Base-by-base conservation (phyloP, 1,140 invertebrate genomes). In the Zaprionus africanus region DNA sequence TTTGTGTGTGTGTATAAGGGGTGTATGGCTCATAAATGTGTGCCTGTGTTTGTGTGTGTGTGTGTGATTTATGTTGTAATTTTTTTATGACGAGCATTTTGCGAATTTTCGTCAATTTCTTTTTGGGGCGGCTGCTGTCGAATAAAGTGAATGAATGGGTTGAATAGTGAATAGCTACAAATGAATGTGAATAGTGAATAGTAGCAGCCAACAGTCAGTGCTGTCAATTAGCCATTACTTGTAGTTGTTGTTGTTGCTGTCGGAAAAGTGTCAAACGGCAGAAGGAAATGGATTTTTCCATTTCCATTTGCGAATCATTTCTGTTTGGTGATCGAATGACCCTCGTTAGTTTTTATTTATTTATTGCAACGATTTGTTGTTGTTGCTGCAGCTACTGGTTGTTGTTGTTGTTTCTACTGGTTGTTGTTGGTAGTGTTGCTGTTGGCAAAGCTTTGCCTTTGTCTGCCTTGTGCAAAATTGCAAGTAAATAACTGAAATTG, bases 21-120 rank as follows among this genome's bases (percentile, higher is more conserved):
- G 65, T 70, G 53, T 62, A 36, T 17, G 28, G 22, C 63, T 56
- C 62, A 56, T 56, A 64, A 64, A 64, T 54, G 62, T 43, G 72
- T 60, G 63, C 60, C 41, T 38, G 68, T 74, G 81, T 69, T 22
- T 22, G 22, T 22, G 22, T 2, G 78, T 36, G 59, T 58, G 76
- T 86, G 62, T 81, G 72, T 90, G 85, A 88, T 90, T 90, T 90
- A 88, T 88, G 85, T 68, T 82, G 85, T 90, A 85, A 88, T 88
- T 84, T 88, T 88, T 87, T 78, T 88, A 70, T 73, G 58, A 70
- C 59, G 17, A 53, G 61, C 82, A 74, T 76, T 87, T 38, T 75
- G 73, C 57, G 71, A 80, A 41, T 59, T 82, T 79, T 76, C 79
- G 71, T 88, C 81, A 88, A 76, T 69, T 66, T 59, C 31, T 56